Percentiles rank a stretch among this genome's conserved stretches.
phyloP scores from a whole-genome alignment of 2,888 invertebrate species.

The Pseudococcus jackbeardsleyi region DNA sequence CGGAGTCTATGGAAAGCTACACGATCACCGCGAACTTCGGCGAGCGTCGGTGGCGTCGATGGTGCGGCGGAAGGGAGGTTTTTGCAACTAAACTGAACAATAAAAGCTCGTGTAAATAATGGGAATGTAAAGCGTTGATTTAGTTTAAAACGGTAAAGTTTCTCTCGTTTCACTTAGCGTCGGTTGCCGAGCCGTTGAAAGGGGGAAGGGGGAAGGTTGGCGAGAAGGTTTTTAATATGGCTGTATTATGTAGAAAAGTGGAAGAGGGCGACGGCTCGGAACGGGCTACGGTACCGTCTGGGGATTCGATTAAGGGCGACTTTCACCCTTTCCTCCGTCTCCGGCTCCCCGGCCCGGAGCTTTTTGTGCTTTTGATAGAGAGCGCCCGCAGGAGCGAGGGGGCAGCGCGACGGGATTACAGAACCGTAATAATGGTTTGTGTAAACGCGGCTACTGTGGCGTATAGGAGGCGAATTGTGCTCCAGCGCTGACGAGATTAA shows the following conservation, averaged over 20 bases:
- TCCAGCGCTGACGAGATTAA: constrained; percentile 60
- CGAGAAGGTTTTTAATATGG: constrained; percentile 56
- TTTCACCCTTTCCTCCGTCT: background rate
- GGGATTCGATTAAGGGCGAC: constrained; percentile 63
- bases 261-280: background rate
- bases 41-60: too few species aligned
- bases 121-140: constrained; percentile 63
- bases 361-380: constrained; percentile 59
- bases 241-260: background rate
- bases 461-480: constrained; percentile 33
- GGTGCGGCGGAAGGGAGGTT: too few species aligned
- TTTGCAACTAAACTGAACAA: constrained; percentile 55
- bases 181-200: background rate
- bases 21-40: background rate
- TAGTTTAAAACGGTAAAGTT: constrained; percentile 62
- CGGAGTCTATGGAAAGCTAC: background rate
- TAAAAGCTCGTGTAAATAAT: constrained; percentile 61
- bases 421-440: constrained; percentile 61
- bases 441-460: constrained; percentile 62
- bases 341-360: background rate
- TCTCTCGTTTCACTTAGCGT: constrained; percentile 61
- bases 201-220: background rate
- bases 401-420: background rate
- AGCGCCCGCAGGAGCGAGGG: background rate
- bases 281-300: constrained; percentile 47